Evolutionary conservation across 2,888 invertebrate genomes (phyloP).

Genomic region (Yponomeuta sedellus): DNA sequence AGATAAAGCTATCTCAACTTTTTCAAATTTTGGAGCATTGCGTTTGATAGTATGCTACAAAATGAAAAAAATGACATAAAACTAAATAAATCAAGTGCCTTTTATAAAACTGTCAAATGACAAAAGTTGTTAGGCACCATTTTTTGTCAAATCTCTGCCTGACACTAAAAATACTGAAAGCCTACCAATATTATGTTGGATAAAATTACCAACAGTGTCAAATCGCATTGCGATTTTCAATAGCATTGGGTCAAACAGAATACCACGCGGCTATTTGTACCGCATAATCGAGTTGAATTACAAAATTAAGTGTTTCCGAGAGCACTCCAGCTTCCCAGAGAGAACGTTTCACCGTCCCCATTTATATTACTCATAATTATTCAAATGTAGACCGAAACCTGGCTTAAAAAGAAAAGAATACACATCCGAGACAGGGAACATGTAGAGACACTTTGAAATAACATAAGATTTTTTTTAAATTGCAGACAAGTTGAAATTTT

Average conservation of each 20-base stretch:
- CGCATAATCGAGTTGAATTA: constrained; percentile 12
- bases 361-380: constrained; percentile 24
- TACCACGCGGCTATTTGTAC: background rate
- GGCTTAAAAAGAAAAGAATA: constrained; percentile 21
- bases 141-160: too few relatives aligned
- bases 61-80: too few relatives aligned
- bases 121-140: too few relatives aligned
- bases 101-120: too few relatives aligned
- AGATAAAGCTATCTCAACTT: too few relatives aligned
- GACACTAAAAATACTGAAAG: too few relatives aligned
- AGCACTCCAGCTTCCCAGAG: constrained; percentile 15
- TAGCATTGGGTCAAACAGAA: background rate
- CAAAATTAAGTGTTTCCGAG: constrained; percentile 19
- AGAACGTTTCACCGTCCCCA: constrained; percentile 19
- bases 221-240: too few relatives aligned
- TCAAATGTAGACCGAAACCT: constrained; percentile 23
- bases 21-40: too few relatives aligned
- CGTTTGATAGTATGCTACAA: too few relatives aligned
- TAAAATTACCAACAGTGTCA: too few relatives aligned
- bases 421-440: constrained; percentile 18
- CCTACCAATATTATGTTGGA: too few relatives aligned
- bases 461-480: background rate
- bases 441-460: background rate
- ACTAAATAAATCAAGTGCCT: too few relatives aligned
- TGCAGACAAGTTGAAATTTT: background rate